Evolutionary conservation across 2,797 vertebrate genomes (phyloP).

Genomic region (Eulemur albifrons): DNA sequence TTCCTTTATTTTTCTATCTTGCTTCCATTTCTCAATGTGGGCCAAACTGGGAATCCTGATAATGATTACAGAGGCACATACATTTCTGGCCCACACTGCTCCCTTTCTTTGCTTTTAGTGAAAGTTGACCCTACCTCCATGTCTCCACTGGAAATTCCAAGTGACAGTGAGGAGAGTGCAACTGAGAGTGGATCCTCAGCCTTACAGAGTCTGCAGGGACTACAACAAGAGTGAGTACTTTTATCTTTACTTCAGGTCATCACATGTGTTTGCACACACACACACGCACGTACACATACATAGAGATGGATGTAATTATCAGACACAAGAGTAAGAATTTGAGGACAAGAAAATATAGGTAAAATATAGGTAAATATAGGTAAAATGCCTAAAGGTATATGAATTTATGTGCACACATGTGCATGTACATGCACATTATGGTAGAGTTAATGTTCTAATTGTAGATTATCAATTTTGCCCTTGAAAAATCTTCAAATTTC

Average conservation of each 20-base stretch:
- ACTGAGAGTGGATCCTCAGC: slow-evolving; percentile 90
- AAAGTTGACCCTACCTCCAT: slow-evolving; percentile 93
- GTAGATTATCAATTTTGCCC: slow-evolving; percentile 7
- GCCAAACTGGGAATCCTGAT: not conserved
- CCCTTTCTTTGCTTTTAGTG: slow-evolving; percentile 83
- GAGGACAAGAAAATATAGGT: not conserved
- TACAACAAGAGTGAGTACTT: slow-evolving; percentile 82
- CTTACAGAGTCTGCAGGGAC: slow-evolving; percentile 80
- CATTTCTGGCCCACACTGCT: not conserved
- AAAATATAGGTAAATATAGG: not conserved
- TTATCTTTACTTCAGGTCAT: not conserved
- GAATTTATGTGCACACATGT: not conserved
- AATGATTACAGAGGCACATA: not conserved
- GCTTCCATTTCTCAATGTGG: not conserved
- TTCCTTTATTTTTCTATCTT: slow-evolving; percentile 31
- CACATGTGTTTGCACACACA: not conserved
- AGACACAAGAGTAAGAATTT: slow-evolving; percentile 7
- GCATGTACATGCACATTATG: not conserved
- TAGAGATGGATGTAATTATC: not conserved
- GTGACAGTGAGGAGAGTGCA: slow-evolving; percentile 94
- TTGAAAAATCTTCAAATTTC: slow-evolving; percentile 32
- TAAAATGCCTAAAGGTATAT: not conserved
- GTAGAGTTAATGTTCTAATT: not conserved
- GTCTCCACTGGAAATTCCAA: slow-evolving; percentile 93
- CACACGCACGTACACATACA: not conserved